Percentiles rank a stretch among this genome's conserved stretches.
Conservation (phyloP, 2,797 vertebrate species). For the Syncerus caffer region DNA sequence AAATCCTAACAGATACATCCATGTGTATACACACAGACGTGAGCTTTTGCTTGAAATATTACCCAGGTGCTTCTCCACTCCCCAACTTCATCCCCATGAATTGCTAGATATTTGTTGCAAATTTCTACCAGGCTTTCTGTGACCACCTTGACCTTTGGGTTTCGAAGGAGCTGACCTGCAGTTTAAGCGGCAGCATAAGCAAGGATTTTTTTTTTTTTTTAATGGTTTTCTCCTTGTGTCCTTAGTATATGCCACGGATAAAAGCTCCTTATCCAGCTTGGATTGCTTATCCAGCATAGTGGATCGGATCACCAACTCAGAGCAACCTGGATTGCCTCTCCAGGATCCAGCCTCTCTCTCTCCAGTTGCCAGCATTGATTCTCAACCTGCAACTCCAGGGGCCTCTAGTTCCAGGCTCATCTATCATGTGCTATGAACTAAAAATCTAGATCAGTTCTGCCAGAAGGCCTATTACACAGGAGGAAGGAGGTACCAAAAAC, state of each 20-base stretch:
- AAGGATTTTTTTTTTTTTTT: slow-evolving; percentile 30
- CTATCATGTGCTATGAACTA: slow-evolving; percentile 94
- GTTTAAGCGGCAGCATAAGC: slow-evolving; percentile 14
- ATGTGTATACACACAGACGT: background rate
- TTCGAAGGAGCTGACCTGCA: slow-evolving; percentile 37
- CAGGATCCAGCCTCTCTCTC: slow-evolving; percentile 83
- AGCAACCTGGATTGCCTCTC: slow-evolving; percentile 81
- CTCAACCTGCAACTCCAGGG: slow-evolving; percentile 89
- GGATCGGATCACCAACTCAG: slow-evolving; percentile 91
- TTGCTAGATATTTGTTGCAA: slow-evolving; percentile 17
- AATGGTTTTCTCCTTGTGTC: slow-evolving; percentile 39
- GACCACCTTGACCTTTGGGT: slow-evolving; percentile 35
- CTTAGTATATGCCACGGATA: slow-evolving; percentile 84
- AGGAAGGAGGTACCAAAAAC: background rate
- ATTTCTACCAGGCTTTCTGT: slow-evolving; percentile 43
- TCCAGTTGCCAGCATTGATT: slow-evolving; percentile 87
- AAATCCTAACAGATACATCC: background rate
- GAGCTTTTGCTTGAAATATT: background rate
- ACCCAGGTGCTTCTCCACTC: background rate
- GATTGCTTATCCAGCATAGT: slow-evolving; percentile 98
- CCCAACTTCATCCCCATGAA: rapidly evolving
- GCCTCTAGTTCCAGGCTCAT: slow-evolving; percentile 87
- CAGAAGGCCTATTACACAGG: background rate
- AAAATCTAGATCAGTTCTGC: background rate
- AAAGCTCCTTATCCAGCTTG: slow-evolving; percentile 90